Evolutionary conservation across 2,888 invertebrate genomes (phyloP), one percentile per base, ranked within the genome.

Genomic region (Corythucha ciliata): DNA sequence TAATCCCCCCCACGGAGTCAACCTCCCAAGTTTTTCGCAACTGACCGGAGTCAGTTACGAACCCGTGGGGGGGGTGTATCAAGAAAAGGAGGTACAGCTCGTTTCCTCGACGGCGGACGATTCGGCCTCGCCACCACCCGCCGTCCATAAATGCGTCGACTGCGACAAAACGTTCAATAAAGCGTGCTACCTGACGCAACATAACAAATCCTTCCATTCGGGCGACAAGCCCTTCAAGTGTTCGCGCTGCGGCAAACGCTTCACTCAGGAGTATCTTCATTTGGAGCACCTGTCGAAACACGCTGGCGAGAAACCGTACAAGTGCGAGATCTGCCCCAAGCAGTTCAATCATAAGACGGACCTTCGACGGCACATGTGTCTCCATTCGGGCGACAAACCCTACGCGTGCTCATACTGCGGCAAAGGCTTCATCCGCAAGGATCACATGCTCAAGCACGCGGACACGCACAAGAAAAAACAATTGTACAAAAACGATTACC

Each of bases 261-360:
- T 85, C 69, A 77, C 80, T 42, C 76, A 76, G 64, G 81, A 82
- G 61, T 72, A 74, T 22, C 74, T 77, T n/a, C 82, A 81, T 65
- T 75, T 79, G 58, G 78, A 79, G 62, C 90, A 91, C 67, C 72
- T 79, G 64, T 73, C 74, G 25, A 86, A 87, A 65, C 89, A 89
- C 67, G 77, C 80, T 14, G 81, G 82, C 53, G 83, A 87, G 57
- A 89, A 90, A 66, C 87, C 88, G 12, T 84, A 84, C 70, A 87
- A 88, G 70, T 91, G 90, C 70, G 78, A 78, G 53, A 73, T 78
- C 55, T 90, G 89, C 64, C 85, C 86, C 16, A 90, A 90, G 68
- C 83, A 85, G 63, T 91, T 90, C 69, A 88, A 89, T 66, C 89
- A 90, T 70, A 90, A 89, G 69, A 89, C 89, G 48, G 90, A 91